phyloP scores from a whole-genome alignment of 1,140 invertebrate species.

The Drosophila sproati region DNA sequence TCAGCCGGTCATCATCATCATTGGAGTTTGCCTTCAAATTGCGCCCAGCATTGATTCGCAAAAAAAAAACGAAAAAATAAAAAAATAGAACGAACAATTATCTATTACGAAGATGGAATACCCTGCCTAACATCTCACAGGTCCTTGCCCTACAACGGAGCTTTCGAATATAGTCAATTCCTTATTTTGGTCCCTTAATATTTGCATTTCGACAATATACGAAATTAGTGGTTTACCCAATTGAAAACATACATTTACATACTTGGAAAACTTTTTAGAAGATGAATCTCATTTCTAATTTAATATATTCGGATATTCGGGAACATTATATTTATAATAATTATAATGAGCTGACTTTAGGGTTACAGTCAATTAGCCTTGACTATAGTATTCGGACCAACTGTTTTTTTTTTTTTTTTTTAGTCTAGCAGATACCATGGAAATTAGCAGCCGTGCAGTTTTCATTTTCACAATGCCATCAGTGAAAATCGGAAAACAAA shows the following conservation, averaged over 20 bases:
- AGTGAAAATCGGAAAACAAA: conserved; percentile 57
- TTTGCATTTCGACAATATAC: too few species aligned
- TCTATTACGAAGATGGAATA: not conserved
- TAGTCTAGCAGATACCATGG: conserved; percentile 57
- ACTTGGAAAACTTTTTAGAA: too few species aligned
- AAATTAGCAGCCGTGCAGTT: conserved; percentile 79
- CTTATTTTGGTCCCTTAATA: too few species aligned
- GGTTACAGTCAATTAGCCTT: not conserved
- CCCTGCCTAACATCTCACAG: not conserved
- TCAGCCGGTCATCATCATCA: conserved; percentile 20
- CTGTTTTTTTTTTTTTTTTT: conserved; percentile 14
- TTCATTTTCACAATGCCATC: conserved; percentile 70
- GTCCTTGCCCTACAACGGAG: not conserved
- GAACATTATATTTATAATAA: too few species aligned
- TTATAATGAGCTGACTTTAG: not conserved
- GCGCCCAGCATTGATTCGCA: conserved; percentile 53
- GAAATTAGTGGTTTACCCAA: too few species aligned
- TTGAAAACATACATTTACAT: too few species aligned
- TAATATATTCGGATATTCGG: too few species aligned
- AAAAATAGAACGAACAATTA: conserved; percentile 16
- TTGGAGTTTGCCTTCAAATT: conserved; percentile 73
- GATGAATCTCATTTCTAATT: too few species aligned
- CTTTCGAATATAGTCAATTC: too few species aligned
- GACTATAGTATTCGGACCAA: not conserved
- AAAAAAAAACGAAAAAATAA: conserved; percentile 39